These are phyloP conservation scores for Sebastes minor DNA, from an alignment of 2,797 vertebrate species.

Conservation along the genomic window DNA sequence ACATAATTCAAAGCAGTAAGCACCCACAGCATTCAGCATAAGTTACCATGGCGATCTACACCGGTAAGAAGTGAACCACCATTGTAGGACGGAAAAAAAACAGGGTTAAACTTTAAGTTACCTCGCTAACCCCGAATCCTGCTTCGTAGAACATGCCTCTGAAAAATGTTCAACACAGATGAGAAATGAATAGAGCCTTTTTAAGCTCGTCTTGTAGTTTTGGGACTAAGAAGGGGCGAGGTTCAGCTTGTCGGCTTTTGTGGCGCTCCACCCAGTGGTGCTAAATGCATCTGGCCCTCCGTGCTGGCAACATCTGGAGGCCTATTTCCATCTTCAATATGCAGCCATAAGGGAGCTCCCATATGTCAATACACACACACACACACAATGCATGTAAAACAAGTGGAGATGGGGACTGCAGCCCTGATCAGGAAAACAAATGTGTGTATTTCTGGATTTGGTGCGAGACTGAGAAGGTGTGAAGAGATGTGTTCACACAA, in stretches of 20 bases:
- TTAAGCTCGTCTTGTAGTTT: conserved; percentile 4
- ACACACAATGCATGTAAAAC: conserved; percentile 49
- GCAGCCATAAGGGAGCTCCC: conserved; percentile 73
- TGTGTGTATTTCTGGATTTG: conserved; percentile 11
- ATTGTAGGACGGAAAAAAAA: too few species aligned
- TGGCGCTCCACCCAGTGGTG: conserved; percentile 61
- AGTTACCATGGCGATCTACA: too few species aligned
- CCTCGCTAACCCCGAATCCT: too few species aligned
- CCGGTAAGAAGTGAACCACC: too few species aligned
- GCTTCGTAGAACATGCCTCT: too few species aligned
- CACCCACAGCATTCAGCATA: too few species aligned
- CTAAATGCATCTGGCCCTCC: conserved; percentile 76
- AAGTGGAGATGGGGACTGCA: conserved; percentile 15
- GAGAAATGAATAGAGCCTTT: neutral
- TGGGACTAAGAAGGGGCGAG: conserved; percentile 26
- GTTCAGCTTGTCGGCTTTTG: conserved; percentile 63
- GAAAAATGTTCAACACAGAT: neutral
- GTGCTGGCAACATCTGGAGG: conserved; percentile 79
- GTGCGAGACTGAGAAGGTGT: conserved; percentile 38
- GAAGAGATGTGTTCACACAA: neutral
- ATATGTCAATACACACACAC: conserved; percentile 68
- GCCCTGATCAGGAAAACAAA: conserved; percentile 5
- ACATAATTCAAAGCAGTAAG: too few species aligned
- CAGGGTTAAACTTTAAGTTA: too few species aligned
- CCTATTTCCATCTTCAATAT: conserved; percentile 59